These are phyloP conservation scores for Engystomops pustulosus DNA, from an alignment of 2,113 vertebrate genomes.

Conservation along the genomic window DNA sequence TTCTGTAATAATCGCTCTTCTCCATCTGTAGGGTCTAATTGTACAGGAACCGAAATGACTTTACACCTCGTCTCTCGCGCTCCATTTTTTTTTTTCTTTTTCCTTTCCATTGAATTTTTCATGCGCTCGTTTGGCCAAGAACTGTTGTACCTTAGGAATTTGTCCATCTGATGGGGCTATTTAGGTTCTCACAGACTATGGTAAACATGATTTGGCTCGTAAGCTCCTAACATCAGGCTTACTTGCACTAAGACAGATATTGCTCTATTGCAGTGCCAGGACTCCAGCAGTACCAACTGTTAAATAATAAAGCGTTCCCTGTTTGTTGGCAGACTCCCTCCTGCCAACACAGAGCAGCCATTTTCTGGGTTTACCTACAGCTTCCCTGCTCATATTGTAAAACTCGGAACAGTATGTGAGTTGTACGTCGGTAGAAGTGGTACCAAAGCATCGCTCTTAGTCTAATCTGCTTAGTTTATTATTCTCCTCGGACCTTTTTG, in stretches of 20 bases:
- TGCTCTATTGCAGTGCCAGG: constrained; percentile 79
- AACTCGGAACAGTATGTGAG: constrained; percentile 59
- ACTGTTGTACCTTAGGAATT: constrained; percentile 67
- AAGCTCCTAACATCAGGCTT: constrained; percentile 74
- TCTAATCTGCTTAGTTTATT: constrained; percentile 75
- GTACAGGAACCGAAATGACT: not conserved
- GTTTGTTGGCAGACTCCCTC: constrained; percentile 74
- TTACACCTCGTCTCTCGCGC: constrained; percentile 6
- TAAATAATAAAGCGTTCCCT: constrained; percentile 84
- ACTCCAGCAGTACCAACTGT: constrained; percentile 84
- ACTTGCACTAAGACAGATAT: constrained; percentile 76
- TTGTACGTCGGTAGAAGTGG: constrained; percentile 60
- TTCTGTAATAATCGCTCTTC: not conserved
- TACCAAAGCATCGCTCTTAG: constrained; percentile 67
- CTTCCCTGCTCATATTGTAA: constrained; percentile 66
- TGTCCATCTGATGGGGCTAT: constrained; percentile 69
- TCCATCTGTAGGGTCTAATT: constrained; percentile 35
- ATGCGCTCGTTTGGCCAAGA: constrained; percentile 64
- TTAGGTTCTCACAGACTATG: constrained; percentile 69
- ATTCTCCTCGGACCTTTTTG: constrained; percentile 68
- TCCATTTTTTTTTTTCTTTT: not conserved
- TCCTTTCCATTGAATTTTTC: constrained; percentile 32
- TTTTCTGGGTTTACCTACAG: constrained; percentile 73
- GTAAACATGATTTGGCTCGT: constrained; percentile 80
- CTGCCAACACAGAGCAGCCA: constrained; percentile 62